phyloP scores from a whole-genome alignment of 1,140 invertebrate species.

The Diprion similis region DNA sequence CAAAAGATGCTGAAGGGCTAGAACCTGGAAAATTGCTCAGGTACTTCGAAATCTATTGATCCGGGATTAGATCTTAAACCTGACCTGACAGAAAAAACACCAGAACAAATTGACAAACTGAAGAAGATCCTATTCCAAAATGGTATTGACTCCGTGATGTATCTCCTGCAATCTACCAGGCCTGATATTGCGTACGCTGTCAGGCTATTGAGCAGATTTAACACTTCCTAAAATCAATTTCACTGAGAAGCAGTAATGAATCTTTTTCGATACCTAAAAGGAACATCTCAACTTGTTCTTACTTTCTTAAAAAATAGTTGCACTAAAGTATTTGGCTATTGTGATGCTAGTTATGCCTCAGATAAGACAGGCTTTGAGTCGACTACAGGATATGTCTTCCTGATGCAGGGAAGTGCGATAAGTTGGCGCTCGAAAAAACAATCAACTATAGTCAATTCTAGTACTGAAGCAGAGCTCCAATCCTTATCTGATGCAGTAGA shows the following conservation, averaged over 20 bases:
- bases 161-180: constrained; percentile 41
- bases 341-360: constrained; percentile 39
- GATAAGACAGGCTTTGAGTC: constrained; percentile 32
- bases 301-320: constrained; percentile 16
- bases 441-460: constrained; percentile 44
- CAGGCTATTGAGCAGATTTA: constrained; percentile 35
- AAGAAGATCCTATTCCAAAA: constrained; percentile 38
- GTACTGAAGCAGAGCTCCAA: constrained; percentile 31
- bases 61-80: not conserved
- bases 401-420: constrained; percentile 33
- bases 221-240: constrained; percentile 25
- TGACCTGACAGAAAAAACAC: not conserved
- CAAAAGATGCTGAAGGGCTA: not conserved
- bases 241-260: constrained; percentile 42
- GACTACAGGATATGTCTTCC: constrained; percentile 38
- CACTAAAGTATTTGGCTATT: constrained; percentile 25
- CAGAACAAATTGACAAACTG: not conserved
- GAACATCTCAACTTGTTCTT: constrained; percentile 25
- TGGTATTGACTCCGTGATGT: constrained; percentile 47
- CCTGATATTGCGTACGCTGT: constrained; percentile 51
- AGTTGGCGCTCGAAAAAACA: constrained; percentile 47
- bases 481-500: not conserved
- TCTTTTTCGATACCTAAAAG: constrained; percentile 42
- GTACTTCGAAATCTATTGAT: not conserved
- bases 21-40: not conserved